A percentile compares a stretch with the other conserved stretches of the same genome.
Conservation (phyloP, 2,113 vertebrate genomes). For the Megaceryle torquata region DNA sequence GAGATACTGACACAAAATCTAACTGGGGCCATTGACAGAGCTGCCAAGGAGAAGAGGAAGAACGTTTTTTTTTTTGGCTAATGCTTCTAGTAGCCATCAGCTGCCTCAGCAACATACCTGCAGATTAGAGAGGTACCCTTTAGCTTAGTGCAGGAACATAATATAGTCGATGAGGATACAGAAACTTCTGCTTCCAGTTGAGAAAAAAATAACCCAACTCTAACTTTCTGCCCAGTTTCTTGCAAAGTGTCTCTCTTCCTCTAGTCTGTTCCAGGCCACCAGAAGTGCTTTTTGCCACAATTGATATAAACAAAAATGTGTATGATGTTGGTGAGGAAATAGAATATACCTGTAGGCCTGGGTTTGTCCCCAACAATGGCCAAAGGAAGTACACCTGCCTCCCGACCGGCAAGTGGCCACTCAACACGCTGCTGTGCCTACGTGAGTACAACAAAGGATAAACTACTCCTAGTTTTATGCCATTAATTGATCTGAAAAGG, state of each 20-base stretch:
- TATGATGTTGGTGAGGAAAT: conserved; percentile 76
- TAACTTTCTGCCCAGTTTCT: background rate
- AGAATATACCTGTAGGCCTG: conserved; percentile 71
- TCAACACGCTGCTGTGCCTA: conserved; percentile 73
- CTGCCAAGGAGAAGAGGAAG: background rate
- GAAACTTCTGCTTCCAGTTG: background rate
- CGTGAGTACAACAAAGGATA: conserved; percentile 74
- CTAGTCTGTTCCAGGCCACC: conserved; percentile 81
- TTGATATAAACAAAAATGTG: conserved; percentile 57
- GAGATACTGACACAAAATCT: background rate
- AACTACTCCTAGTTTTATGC: background rate
- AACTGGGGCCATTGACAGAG: background rate
- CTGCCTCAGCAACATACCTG: background rate
- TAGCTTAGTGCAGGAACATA: background rate
- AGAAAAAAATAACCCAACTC: background rate
- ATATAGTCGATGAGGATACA: fast-evolving
- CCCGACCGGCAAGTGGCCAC: conserved; percentile 74
- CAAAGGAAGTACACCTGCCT: conserved; percentile 77
- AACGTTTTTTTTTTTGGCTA: background rate
- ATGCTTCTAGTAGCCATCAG: background rate
- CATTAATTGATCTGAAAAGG: fast-evolving
- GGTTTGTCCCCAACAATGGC: conserved; percentile 67
- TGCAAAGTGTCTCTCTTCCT: background rate
- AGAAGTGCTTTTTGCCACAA: conserved; percentile 48
- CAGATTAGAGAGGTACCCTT: background rate